Conservation (phyloP, 2,797 vertebrate species). For the Hephaestus fuliginosus region DNA sequence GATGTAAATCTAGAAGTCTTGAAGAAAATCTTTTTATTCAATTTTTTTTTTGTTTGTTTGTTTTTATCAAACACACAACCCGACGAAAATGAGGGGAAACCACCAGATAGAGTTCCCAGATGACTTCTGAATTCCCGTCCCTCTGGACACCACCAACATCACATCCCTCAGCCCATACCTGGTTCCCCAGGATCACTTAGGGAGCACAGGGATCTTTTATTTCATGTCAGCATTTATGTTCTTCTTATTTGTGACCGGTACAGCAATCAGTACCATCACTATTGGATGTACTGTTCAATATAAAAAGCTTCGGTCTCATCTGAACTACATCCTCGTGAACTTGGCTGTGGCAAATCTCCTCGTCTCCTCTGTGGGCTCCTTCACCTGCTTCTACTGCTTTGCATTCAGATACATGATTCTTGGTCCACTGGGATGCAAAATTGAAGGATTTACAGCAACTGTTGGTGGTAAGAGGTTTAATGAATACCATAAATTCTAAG, state of each 20-base stretch:
- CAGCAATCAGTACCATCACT: constrained; percentile 84
- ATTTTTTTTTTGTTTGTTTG: constrained; percentile 13
- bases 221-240: constrained; percentile 85
- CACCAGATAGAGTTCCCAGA: constrained; percentile 75
- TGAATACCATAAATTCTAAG: neutral
- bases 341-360: constrained; percentile 85
- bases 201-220: constrained; percentile 74
- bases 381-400: constrained; percentile 84
- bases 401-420: constrained; percentile 81
- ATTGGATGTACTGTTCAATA: constrained; percentile 82
- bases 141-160: constrained; percentile 83
- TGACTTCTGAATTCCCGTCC: constrained; percentile 86
- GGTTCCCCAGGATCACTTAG: constrained; percentile 88
- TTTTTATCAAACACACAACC: neutral
- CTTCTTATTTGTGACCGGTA: constrained; percentile 74
- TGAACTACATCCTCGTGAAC: constrained; percentile 91
- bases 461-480: constrained; percentile 78
- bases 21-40: neutral
- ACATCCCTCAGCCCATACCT: constrained; percentile 84
- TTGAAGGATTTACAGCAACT: constrained; percentile 85
- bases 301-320: constrained; percentile 88
- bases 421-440: constrained; percentile 82
- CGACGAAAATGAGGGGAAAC: constrained; percentile 69
- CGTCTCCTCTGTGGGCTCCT: constrained; percentile 82
- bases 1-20: neutral